Evolutionary conservation across 2,888 invertebrate genomes (phyloP), one percentile per base, ranked within the genome.

Genomic region (Chrysopilus asiliformis): DNA sequence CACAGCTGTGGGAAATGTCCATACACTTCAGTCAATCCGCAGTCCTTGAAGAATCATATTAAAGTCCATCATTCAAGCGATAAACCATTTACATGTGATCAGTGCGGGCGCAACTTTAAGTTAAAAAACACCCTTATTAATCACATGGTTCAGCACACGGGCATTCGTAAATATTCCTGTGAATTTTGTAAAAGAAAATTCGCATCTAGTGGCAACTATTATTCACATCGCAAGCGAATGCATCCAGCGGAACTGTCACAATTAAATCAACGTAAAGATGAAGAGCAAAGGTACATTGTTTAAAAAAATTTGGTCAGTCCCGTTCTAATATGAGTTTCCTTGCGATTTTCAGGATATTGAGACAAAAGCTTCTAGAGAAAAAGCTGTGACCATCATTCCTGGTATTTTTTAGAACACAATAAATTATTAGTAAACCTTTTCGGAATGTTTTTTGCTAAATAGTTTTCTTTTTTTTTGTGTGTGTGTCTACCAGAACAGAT

Each of bases 161-260:
- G 49, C 0, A 38, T 45, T 27, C 22, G 40, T 10, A 43, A 42
- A 31, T 49, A 42, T 31, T 30, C 34, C 2, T 49, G 49, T 25
- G 41, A 45, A 20, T 49, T 48, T 33, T 49, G 49, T 31, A 31
- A 36, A 15, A 42, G 44, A 27, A 39, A 40, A n/a, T 49, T 49
- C 33, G 47, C 45, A 3, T 45, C 45, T 1, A 45, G 47, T 25
- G 49, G 47, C 1, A 49, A 49, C 32, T 49, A 45, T 35, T 47
- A 49, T 42, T 43, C 47, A 14, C 48, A 49, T 36, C 36, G 47
- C 7, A 49, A 47, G 37, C 32, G 45, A 34, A 49, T 49, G 48
- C 48, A 49, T 41, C 44, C 45, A 6, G 33, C 34, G 10, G 42
- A 47, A 32, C 38, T 47, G 27, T 39, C 42, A 4, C 39, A 39